Conservation (phyloP, 2,113 vertebrate species). For the Budorcas taxicolor region DNA sequence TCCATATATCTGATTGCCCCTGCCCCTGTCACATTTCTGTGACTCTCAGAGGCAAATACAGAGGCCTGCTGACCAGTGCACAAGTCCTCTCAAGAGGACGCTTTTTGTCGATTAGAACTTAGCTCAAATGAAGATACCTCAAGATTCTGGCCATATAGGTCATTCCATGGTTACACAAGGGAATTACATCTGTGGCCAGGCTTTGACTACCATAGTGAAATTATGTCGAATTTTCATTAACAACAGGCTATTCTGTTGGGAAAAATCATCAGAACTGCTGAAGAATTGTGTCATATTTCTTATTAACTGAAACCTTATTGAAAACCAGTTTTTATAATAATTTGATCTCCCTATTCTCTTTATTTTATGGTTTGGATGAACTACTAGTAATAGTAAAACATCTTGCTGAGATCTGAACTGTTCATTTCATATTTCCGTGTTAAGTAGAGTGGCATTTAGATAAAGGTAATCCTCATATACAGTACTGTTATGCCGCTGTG, state of each 20-base stretch:
- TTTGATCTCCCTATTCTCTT: neutral
- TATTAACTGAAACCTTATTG: neutral
- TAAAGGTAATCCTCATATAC: neutral
- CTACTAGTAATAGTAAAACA: neutral
- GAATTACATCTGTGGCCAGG: neutral
- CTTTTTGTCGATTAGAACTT: neutral
- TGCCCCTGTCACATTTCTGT: neutral
- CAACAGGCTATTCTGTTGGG: neutral
- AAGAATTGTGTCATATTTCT: neutral
- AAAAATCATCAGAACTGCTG: neutral
- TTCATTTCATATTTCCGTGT: neutral
- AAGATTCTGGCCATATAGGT: neutral
- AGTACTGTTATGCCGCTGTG: neutral
- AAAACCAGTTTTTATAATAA: neutral
- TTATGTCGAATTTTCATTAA: neutral
- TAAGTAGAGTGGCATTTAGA: neutral
- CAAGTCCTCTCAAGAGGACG: rapidly evolving
- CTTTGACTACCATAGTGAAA: neutral
- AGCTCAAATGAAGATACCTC: neutral
- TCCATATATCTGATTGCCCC: neutral
- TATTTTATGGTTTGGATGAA: neutral
- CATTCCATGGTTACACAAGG: neutral
- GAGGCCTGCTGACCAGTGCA: too few relatives aligned
- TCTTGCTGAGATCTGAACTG: neutral
- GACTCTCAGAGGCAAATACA: neutral